Conservation (phyloP, 2,113 vertebrate species). For the Isurus oxyrinchus region DNA sequence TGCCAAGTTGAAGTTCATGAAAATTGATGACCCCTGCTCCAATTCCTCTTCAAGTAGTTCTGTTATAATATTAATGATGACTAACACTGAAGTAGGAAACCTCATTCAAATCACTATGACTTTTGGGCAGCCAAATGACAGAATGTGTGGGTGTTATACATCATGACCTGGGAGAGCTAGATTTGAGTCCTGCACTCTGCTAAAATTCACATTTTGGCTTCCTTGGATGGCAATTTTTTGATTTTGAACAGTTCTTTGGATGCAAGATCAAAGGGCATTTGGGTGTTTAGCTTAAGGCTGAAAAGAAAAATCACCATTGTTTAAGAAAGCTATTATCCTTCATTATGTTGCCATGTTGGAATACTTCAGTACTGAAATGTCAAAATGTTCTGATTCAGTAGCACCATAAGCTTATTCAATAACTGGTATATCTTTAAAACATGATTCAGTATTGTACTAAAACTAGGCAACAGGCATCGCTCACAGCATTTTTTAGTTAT, state of each 20-base stretch:
- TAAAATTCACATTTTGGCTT: neutral
- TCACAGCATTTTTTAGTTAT: neutral
- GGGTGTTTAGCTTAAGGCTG: neutral
- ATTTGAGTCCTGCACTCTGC: neutral
- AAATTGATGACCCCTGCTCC: neutral
- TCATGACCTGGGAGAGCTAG: neutral
- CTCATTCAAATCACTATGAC: neutral
- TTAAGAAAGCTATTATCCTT: neutral
- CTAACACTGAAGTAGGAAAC: neutral
- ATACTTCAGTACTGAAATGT: neutral
- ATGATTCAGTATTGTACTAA: neutral
- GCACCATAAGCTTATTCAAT: neutral
- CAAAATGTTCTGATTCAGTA: conserved; percentile 9
- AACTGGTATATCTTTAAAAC: neutral
- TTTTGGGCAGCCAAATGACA: neutral
- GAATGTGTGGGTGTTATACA: neutral
- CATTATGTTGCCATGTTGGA: neutral
- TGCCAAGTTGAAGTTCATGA: neutral
- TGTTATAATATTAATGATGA: neutral
- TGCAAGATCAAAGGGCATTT: neutral
- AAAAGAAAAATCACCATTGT: neutral
- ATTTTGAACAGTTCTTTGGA: neutral
- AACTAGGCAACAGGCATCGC: neutral
- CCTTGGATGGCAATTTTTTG: neutral
- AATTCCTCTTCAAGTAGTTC: neutral